Percentiles rank a stretch among this genome's conserved stretches.
Conservation (phyloP, 2,888 invertebrate species). For the Zaprionus bogoriensis region DNA sequence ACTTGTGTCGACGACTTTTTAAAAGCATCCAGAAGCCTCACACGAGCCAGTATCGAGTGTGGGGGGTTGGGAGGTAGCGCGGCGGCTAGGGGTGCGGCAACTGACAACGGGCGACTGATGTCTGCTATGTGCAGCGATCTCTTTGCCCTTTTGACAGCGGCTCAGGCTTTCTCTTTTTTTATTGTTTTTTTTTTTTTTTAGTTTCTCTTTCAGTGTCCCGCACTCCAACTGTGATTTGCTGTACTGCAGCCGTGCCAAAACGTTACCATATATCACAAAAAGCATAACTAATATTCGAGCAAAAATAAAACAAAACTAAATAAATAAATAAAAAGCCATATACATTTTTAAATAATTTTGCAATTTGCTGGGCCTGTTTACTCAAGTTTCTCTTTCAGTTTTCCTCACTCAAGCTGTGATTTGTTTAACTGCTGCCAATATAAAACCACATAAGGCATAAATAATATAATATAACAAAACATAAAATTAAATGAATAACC, state of each 20-base stretch:
- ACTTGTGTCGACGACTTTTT: slow-evolving; percentile 50
- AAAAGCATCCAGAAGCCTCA: slow-evolving; percentile 53
- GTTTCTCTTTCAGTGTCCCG: background rate
- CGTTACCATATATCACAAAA: no score
- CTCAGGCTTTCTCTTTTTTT: slow-evolving; percentile 49
- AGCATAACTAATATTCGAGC: no score
- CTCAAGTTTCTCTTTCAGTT: background rate
- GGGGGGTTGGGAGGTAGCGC: background rate
- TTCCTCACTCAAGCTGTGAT: no score
- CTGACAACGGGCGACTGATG: background rate
- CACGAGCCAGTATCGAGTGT: slow-evolving; percentile 6
- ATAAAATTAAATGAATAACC: no score
- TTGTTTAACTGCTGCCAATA: no score
- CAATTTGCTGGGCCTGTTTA: background rate
- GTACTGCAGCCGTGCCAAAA: no score
- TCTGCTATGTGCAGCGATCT: slow-evolving; percentile 32
- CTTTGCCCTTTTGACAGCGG: slow-evolving; percentile 46
- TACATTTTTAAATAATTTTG: background rate
- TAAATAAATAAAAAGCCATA: background rate
- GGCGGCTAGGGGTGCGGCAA: background rate
- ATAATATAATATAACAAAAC: no score
- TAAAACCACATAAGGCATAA: no score
- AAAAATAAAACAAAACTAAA: no score
- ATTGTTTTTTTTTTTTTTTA: slow-evolving; percentile 29
- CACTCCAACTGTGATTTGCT: no score